Percentiles rank a stretch among this genome's conserved stretches.
phyloP scores from a whole-genome alignment of 2,113 vertebrate species.

The Halcyon senegalensis region DNA sequence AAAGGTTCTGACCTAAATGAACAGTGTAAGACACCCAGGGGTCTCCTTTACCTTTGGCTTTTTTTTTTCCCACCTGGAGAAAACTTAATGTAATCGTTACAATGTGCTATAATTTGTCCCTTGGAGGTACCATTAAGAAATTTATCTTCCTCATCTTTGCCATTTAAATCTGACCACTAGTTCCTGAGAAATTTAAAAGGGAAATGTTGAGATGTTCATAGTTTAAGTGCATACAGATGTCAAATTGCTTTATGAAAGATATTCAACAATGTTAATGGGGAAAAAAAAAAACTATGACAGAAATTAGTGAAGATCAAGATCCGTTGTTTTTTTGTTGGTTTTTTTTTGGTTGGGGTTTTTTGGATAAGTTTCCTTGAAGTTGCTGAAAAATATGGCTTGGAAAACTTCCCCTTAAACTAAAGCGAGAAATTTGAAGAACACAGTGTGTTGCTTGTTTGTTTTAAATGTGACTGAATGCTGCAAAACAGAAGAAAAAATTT shows the following conservation, averaged over 20 bases:
- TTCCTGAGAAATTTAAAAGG: slow-evolving; percentile 25
- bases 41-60: slow-evolving; percentile 1
- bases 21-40: neutral
- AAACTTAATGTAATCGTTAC: neutral
- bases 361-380: neutral
- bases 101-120: neutral
- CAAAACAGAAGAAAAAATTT: neutral
- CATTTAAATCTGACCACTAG: slow-evolving; percentile 2
- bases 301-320: neutral
- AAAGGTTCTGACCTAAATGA: slow-evolving; percentile 5
- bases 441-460: no score
- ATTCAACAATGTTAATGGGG: neutral
- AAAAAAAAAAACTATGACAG: neutral
- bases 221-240: slow-evolving; percentile 2
- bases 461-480: neutral
- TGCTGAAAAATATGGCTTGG: neutral
- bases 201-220: neutral
- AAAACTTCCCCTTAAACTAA: neutral
- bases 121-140: slow-evolving; percentile 5
- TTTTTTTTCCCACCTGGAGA: neutral
- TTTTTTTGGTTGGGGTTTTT: neutral
- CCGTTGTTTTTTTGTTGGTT: neutral
- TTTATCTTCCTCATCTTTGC: neutral
- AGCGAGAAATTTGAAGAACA: neutral
- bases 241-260: slow-evolving; percentile 1